These are phyloP conservation scores for Ciconia boyciana DNA, from an alignment of 2,113 vertebrate species.

Conservation along the genomic window DNA sequence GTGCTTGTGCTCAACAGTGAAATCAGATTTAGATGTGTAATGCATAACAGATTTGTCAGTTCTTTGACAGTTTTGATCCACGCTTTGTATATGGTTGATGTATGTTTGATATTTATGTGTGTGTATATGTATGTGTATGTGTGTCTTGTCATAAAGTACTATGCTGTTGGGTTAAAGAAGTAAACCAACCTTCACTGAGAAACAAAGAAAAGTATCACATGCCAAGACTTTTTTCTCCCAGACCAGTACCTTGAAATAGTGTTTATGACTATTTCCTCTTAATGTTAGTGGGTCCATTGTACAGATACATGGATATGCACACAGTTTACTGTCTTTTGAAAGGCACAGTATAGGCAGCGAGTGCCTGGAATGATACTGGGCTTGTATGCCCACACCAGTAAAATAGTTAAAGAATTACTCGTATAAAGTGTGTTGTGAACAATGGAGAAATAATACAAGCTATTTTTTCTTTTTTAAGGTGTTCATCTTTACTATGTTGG, in stretches of 20 bases:
- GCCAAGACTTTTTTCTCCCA: neutral
- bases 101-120: neutral
- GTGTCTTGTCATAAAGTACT: neutral
- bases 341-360: neutral
- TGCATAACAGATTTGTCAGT: neutral
- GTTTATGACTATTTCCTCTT: neutral
- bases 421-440: neutral
- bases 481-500: constrained; percentile 95
- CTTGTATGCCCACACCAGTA: neutral
- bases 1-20: accelerated
- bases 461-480: constrained; percentile 66
- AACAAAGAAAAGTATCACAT: neutral
- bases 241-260: neutral
- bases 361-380: neutral
- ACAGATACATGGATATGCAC: neutral
- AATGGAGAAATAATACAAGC: neutral
- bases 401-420: neutral
- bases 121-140: neutral
- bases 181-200: neutral
- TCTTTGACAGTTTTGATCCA: neutral
- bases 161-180: neutral
- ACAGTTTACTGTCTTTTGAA: neutral
- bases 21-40: neutral
- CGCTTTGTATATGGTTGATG: neutral
- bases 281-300: neutral